These are phyloP conservation scores for Orthosia cruda DNA, from an alignment of 2,888 invertebrate genomes.

Conservation along the genomic window DNA sequence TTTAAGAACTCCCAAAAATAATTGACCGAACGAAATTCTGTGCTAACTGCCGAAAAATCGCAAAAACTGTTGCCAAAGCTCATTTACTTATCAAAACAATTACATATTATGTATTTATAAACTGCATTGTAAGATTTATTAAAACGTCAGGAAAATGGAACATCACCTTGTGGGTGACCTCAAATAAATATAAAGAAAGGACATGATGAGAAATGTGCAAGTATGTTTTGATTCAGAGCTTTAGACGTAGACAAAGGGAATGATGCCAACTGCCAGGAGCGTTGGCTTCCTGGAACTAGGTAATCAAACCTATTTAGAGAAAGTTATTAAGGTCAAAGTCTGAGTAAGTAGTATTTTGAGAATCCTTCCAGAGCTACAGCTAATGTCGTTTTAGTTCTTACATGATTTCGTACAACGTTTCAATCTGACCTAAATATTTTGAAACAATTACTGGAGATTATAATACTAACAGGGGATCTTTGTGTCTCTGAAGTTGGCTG, in stretches of 20 bases:
- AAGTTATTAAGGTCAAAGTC: constrained; percentile 37
- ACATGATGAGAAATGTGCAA: constrained; percentile 41
- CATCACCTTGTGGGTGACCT: constrained; percentile 63
- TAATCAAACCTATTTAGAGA: constrained; percentile 44
- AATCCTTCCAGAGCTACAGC: neutral
- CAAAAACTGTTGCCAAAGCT: constrained; percentile 43
- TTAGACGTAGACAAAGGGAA: constrained; percentile 40
- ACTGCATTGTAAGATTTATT: constrained; percentile 57
- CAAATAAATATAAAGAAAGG: constrained; percentile 60
- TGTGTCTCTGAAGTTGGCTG: too few relatives aligned
- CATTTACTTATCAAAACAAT: constrained; percentile 54
- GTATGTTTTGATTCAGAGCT: constrained; percentile 50
- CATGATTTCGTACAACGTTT: neutral
- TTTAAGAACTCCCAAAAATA: constrained; percentile 1
- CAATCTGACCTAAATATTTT: neutral
- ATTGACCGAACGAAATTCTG: constrained; percentile 7
- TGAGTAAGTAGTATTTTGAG: constrained; percentile 2
- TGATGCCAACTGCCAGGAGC: constrained; percentile 36
- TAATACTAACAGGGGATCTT: too few relatives aligned
- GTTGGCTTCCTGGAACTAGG: constrained; percentile 34
- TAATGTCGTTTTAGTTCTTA: neutral
- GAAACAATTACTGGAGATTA: neutral
- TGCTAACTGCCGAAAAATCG: constrained; percentile 30
- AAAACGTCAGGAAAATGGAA: constrained; percentile 57
- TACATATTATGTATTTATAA: constrained; percentile 57